These are phyloP conservation scores for Zeuzera pyrina DNA, from an alignment of 2,888 invertebrate genomes.

Conservation along the genomic window DNA sequence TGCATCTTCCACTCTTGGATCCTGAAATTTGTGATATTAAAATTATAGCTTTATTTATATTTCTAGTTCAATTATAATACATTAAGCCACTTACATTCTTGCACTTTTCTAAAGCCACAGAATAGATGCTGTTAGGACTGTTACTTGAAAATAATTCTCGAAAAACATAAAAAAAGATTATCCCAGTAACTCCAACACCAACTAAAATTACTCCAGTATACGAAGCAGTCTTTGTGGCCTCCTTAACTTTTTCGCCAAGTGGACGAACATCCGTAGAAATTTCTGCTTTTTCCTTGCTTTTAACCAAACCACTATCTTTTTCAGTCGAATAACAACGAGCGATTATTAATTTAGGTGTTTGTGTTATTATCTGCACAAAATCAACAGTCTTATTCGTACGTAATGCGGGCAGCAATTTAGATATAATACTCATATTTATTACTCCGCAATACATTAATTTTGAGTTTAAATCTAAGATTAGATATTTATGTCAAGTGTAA, in stretches of 20 bases:
- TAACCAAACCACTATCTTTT: slow-evolving; percentile 41
- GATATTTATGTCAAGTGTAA: no score
- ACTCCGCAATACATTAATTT: no score
- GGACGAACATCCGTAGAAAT: slow-evolving; percentile 76
- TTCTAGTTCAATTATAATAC: background rate
- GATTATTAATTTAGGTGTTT: slow-evolving; percentile 28
- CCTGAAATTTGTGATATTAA: slow-evolving; percentile 38
- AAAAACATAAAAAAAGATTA: slow-evolving; percentile 88
- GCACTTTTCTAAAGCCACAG: slow-evolving; percentile 83
- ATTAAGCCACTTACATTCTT: slow-evolving; percentile 62
- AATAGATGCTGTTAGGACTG: slow-evolving; percentile 89
- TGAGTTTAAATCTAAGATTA: no score
- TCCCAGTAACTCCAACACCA: slow-evolving; percentile 85
- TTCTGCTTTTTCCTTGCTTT: slow-evolving; percentile 47
- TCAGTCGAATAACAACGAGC: slow-evolving; percentile 37
- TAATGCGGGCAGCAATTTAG: slow-evolving; percentile 45
- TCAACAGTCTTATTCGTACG: slow-evolving; percentile 30
- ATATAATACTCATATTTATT: slow-evolving; percentile 48
- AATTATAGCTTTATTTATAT: background rate
- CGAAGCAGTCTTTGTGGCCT: slow-evolving; percentile 90
- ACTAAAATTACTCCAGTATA: slow-evolving; percentile 87
- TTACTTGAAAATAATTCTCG: slow-evolving; percentile 90
- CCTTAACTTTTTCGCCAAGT: slow-evolving; percentile 85
- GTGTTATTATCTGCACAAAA: slow-evolving; percentile 28
- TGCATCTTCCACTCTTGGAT: slow-evolving; percentile 84